Base-by-base conservation (phyloP, 2,113 vertebrate genomes). In the Lepisosteus oculatus region DNA sequence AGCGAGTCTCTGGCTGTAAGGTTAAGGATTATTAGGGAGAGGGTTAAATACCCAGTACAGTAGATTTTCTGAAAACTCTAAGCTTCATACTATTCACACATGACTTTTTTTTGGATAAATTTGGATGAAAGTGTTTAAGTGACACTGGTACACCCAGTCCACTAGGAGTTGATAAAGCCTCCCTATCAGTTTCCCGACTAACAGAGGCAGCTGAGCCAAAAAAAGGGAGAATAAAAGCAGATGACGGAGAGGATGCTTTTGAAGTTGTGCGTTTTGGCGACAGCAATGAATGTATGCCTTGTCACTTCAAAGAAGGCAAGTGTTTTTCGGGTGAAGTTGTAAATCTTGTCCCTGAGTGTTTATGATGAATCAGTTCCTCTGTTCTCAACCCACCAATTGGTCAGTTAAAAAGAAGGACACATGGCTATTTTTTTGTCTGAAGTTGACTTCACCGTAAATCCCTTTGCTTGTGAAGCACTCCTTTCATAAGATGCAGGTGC, bases 291-390 rank as follows among this genome's bases (percentile, higher is more conserved):
- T 84, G 76, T 67, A 84, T 73, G 80, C 76, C 80, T 59, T 72
- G 65, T 76, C 3, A 56, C 77, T 87, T 86, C 82, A 87, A 87
- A 85, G 83, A 57, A 70, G 11, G 55, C 55, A 42, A 44, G 55
- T 57, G 64, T 7, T 59, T 7, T 61, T 41, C 29, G 3, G 43
- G n/a, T 59, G 4, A 41, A 43, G 55, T 59, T 61, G 65, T 73
- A 67, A 67, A 65, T 67, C 29, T 61, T 73, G 3, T 13, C 13
- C 41, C 55, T 59, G 13, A 55, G 57, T 59, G 5, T 55, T 3
- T 69, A 54, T 69, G 65, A 47, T 68, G 66, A 68, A 68, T 68
- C 66, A 55, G 47, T 15, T 51, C 12, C 15, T 41, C 66, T 68
- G 66, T 68, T 68, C 51, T 13, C 64, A 44, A 66, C 47, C 9